phyloP scores from a whole-genome alignment of 2,797 vertebrate species.

The Taenioides sp. region DNA sequence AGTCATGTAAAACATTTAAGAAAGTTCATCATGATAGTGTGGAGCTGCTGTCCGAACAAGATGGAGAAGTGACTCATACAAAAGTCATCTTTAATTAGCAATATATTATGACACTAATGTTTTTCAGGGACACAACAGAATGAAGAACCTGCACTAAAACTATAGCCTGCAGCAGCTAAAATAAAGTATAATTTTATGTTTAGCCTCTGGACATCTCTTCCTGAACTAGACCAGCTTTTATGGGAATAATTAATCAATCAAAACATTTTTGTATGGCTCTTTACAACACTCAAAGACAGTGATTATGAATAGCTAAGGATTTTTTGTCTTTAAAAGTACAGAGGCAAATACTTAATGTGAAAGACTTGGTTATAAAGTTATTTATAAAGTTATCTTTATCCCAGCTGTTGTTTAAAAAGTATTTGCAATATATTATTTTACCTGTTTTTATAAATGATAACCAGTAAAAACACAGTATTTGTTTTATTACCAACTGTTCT shows the following conservation, averaged over 20 bases:
- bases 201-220: not conserved
- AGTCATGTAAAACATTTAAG: slow-evolving; percentile 1
- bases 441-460: too few species aligned
- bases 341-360: too few species aligned
- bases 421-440: too few species aligned
- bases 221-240: not conserved
- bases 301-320: too few species aligned
- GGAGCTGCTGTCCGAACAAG: not conserved
- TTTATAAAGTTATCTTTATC: too few species aligned
- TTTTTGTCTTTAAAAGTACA: too few species aligned
- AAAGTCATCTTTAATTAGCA: not conserved
- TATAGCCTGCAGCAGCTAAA: not conserved
- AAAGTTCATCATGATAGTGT: not conserved
- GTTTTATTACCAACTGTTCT: not conserved
- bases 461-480: too few species aligned
- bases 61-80: slow-evolving; percentile 3
- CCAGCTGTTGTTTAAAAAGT: too few species aligned
- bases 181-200: not conserved
- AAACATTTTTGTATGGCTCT: not conserved
- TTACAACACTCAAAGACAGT: not conserved
- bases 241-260: not conserved
- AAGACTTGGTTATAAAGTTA: too few species aligned
- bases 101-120: slow-evolving; percentile 1
- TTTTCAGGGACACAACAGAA: not conserved
- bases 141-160: not conserved